Evolutionary conservation across 2,888 invertebrate species (phyloP), one percentile per base, ranked within the genome.

Genomic region (Xanthorhoe spadicearia): DNA sequence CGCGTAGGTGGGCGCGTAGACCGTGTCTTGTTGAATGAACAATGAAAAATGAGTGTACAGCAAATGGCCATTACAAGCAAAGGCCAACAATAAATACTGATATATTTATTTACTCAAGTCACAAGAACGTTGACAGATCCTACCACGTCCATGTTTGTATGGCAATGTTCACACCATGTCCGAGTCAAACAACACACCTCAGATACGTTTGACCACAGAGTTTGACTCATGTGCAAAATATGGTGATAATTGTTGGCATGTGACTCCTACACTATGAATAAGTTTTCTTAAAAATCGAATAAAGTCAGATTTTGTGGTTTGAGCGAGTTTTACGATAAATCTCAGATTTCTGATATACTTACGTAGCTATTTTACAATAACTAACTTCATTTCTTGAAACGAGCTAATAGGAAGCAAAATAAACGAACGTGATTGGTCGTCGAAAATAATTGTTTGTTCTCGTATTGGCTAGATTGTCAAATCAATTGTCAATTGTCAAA

Each of bases 281-380:
- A 58, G 58, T 32, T 50, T 50, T 50, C 49, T 50, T 18, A 50
- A 23, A 50, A 18, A 18, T 46, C 6, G 17, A 48, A 18, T 13
- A 13, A 9, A 17, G 18, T 57, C 28, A 32, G 57, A 32, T 28
- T 43, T 51, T 60, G 52, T 19, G 60, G 46, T 60, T 60, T 43
- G 2, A 19, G 38, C 3, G 32, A 32, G 6, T 32, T 32, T 9
- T 43, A 13, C 38, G 10, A 43, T 2, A 43, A 43, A 13, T 10
- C 3, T 13, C 10, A 43, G 38, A 43, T 43, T 43, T 43, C 13
- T 1, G 2, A 3, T 10, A 43, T 32, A 6, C 8, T 7, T 32
- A 3, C 23, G 4, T 23, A 23, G 23, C n/a, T 23, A 23, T 23
- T 23, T 23, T 23, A 23, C 23, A 23, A 23, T n/a, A n/a, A n/a